Conservation (phyloP, 2,797 vertebrate genomes). For the Hydrolagus colliei region DNA sequence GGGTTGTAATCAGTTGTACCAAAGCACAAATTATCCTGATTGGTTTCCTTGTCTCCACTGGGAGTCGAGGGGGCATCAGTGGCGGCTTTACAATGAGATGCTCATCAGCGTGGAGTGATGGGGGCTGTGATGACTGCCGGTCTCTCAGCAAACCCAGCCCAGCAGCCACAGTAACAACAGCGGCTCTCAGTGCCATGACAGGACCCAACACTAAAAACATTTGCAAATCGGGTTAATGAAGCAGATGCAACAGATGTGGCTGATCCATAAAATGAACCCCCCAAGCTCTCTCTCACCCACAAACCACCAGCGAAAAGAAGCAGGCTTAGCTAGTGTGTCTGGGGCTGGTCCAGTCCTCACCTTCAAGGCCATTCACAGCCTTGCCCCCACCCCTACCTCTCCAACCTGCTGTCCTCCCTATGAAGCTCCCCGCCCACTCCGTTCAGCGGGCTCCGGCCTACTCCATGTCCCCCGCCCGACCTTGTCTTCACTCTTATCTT, state of each 20-base stretch:
- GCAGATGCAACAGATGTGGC: constrained; percentile 2
- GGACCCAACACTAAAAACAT: not conserved
- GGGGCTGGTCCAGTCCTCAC: not conserved
- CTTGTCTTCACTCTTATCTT: too few species aligned
- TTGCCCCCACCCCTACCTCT: too few species aligned
- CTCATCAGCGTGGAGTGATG: not conserved
- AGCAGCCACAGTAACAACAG: constrained; percentile 3
- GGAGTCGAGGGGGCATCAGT: not conserved
- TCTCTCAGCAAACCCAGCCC: not conserved
- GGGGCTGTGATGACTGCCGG: not conserved
- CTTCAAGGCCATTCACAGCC: not conserved
- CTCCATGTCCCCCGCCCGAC: too few species aligned
- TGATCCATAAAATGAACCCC: not conserved
- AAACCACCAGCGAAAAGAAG: not conserved
- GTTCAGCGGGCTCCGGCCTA: too few species aligned
- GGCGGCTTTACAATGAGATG: not conserved
- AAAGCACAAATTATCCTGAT: not conserved
- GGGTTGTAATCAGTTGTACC: not conserved
- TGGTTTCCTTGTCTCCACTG: not conserved
- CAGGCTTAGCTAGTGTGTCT: not conserved
- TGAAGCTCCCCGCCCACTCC: too few species aligned
- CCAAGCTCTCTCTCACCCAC: too few species aligned
- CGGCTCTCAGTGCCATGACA: constrained; percentile 11
- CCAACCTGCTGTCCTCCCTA: too few species aligned
- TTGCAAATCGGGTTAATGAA: constrained; percentile 2